These are phyloP conservation scores for Pseudolaguvia tuberculata DNA, from an alignment of 2,113 vertebrate genomes.

Conservation along the genomic window DNA sequence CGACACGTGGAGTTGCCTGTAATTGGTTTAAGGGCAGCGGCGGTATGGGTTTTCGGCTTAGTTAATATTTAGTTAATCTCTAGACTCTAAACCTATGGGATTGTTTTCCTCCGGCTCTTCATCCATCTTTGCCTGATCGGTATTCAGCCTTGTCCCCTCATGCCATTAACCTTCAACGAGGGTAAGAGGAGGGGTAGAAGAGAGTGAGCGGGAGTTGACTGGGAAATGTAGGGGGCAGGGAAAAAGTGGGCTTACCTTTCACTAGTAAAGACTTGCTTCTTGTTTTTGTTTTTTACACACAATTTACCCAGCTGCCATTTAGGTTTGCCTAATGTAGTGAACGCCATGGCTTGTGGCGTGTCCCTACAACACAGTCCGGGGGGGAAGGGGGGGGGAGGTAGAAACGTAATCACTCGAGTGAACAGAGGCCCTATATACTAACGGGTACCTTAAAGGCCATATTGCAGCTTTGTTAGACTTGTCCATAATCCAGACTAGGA, in stretches of 20 bases:
- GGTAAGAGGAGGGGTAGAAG: slow-evolving; percentile 40
- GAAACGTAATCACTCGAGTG: neutral
- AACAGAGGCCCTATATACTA: slow-evolving; percentile 16
- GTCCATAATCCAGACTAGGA: slow-evolving; percentile 38
- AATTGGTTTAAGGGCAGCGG: slow-evolving; percentile 48
- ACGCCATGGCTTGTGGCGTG: slow-evolving; percentile 41
- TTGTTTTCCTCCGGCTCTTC: slow-evolving; percentile 69
- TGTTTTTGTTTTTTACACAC: slow-evolving; percentile 29
- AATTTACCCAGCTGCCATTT: slow-evolving; percentile 17
- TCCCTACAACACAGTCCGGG: slow-evolving; percentile 14
- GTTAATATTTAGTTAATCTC: slow-evolving; percentile 81
- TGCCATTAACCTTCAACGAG: slow-evolving; percentile 69
- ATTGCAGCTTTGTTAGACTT: slow-evolving; percentile 32
- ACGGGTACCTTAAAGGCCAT: slow-evolving; percentile 40
- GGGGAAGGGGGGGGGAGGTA: slow-evolving; percentile 29
- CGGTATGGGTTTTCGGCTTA: slow-evolving; percentile 60
- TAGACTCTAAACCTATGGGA: slow-evolving; percentile 73
- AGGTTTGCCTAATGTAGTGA: slow-evolving; percentile 8
- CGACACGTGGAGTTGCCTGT: slow-evolving; percentile 26
- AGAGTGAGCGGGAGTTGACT: neutral
- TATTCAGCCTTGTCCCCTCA: slow-evolving; percentile 69
- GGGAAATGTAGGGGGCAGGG: slow-evolving; percentile 29
- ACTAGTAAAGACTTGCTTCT: slow-evolving; percentile 17
- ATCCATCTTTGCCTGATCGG: slow-evolving; percentile 75
- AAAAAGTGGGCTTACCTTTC: slow-evolving; percentile 36